Percentiles rank a stretch among this genome's conserved stretches.
Conservation (phyloP, 2,797 vertebrate genomes). For the Valencia hispanica region DNA sequence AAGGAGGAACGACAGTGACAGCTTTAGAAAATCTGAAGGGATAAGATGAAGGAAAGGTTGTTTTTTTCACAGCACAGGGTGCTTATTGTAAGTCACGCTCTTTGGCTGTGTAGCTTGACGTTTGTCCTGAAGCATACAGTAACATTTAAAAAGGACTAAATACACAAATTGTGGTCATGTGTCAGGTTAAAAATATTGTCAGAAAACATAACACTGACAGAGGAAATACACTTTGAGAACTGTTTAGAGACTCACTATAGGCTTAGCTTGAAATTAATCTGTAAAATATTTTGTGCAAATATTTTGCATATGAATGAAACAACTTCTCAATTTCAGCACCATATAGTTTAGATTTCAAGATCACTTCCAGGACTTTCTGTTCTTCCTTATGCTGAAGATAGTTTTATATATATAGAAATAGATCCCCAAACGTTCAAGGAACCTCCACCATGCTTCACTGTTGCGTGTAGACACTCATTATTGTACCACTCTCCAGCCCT, state of each 20-base stretch:
- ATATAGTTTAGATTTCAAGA: background rate
- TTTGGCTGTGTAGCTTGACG: background rate
- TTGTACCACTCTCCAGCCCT: too few relatives aligned
- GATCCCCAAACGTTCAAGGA: too few relatives aligned
- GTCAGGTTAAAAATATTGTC: background rate
- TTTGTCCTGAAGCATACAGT: background rate
- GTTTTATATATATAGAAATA: too few relatives aligned
- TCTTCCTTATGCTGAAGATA: too few relatives aligned
- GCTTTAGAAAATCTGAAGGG: background rate
- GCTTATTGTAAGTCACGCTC: fast-evolving
- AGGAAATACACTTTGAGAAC: background rate
- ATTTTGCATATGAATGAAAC: background rate
- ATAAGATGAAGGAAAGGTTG: constrained; percentile 3
- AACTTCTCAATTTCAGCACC: background rate
- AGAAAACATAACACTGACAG: background rate
- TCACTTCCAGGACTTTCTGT: background rate
- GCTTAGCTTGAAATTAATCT: constrained; percentile 1
- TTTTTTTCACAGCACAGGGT: constrained; percentile 6
- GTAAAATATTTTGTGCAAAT: background rate
- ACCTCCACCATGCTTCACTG: too few relatives aligned
- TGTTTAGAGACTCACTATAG: constrained; percentile 8
- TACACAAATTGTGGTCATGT: constrained; percentile 1
- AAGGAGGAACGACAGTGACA: background rate
- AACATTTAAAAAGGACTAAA: background rate
- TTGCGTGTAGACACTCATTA: too few relatives aligned